Conservation (phyloP, 2,888 invertebrate species). For the Pachycephus smyrnensis region DNA sequence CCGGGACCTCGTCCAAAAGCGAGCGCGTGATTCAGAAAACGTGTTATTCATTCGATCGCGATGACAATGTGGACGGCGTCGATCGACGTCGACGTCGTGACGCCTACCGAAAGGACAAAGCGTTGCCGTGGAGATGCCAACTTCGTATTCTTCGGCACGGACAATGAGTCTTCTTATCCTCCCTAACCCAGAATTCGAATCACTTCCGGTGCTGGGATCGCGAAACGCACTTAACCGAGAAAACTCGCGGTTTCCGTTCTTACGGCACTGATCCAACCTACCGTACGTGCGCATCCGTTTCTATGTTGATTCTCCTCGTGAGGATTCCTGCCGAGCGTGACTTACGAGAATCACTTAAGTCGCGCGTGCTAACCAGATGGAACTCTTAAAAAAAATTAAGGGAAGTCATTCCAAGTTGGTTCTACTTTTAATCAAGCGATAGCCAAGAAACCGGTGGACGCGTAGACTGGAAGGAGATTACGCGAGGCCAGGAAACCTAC, state of each 20-base stretch:
- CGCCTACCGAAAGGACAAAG: not conserved
- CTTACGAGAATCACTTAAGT: not conserved
- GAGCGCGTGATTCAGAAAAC: constrained; percentile 34
- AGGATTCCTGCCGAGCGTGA: not conserved
- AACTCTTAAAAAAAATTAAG: not conserved
- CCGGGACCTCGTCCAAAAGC: constrained; percentile 10
- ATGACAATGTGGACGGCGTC: constrained; percentile 18
- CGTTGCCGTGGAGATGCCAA: not conserved
- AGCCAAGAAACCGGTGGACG: not conserved
- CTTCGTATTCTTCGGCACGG: not conserved
- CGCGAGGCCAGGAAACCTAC: not conserved
- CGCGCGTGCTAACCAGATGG: not conserved
- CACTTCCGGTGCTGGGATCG: constrained; percentile 48
- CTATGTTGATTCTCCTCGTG: not conserved
- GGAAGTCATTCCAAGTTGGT: not conserved
- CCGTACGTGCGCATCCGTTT: not conserved
- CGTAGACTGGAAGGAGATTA: not conserved
- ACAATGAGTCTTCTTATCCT: constrained; percentile 11
- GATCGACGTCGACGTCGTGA: not conserved
- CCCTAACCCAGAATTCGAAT: constrained; percentile 35
- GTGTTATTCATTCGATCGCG: constrained; percentile 38
- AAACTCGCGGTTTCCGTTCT: not conserved
- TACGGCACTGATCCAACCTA: not conserved
- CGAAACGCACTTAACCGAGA: constrained; percentile 53
- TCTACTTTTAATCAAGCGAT: not conserved